Evolutionary conservation across 2,113 vertebrate species (phyloP).

Genomic region (Elanoides forficatus): DNA sequence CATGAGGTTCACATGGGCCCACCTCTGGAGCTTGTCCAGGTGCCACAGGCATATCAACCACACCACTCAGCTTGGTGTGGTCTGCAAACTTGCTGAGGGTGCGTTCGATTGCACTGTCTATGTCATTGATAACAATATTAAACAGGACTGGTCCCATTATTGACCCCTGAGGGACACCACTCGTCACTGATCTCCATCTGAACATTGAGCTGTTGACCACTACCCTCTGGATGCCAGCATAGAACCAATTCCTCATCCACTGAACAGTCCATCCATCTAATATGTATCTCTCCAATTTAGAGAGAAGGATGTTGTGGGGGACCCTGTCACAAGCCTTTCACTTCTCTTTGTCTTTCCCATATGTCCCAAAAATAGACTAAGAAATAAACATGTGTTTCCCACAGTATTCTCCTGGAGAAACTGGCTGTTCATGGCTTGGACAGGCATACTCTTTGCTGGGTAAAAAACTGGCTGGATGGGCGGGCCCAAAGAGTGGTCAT

Average conservation of each 20-base stretch:
- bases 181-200: background rate
- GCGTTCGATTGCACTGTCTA: no score
- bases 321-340: background rate
- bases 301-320: background rate
- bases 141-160: background rate
- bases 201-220: background rate
- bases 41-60: background rate
- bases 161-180: background rate
- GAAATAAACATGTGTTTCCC: background rate
- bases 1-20: no score
- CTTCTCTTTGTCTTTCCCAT: background rate
- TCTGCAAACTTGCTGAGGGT: background rate
- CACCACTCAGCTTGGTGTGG: background rate
- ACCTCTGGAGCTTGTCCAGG: background rate
- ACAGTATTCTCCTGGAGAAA: no score
- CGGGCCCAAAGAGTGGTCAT: no score
- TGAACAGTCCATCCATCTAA: background rate
- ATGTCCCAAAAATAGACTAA: background rate
- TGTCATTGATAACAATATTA: background rate
- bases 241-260: background rate
- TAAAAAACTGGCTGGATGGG: no score
- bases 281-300: background rate
- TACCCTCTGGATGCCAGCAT: background rate
- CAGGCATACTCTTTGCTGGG: no score
- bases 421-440: no score